A percentile compares a stretch with the other conserved stretches of the same genome.
These are phyloP conservation scores for Ophonus ardosiacus DNA, from an alignment of 2,888 invertebrate species.

Conservation along the genomic window DNA sequence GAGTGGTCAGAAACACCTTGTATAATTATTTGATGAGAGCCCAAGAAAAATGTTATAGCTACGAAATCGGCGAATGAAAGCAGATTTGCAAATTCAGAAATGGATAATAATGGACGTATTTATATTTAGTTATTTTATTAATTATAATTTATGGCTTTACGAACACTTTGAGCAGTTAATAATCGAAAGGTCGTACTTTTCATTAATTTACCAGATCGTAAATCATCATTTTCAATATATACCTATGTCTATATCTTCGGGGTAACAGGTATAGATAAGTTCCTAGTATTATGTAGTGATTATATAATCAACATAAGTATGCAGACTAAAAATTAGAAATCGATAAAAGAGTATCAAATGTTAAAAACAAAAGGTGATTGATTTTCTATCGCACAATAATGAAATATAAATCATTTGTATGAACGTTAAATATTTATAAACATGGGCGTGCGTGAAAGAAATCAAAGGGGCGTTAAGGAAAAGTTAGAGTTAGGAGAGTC, in stretches of 20 bases:
- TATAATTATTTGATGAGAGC: no score
- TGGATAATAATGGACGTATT: no score
- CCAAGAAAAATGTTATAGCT: no score
- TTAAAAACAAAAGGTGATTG: constrained; percentile 51
- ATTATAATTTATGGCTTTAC: no score
- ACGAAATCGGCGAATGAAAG: no score
- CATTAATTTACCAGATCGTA: neutral
- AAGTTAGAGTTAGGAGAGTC: constrained; percentile 42
- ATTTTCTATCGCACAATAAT: constrained; percentile 51
- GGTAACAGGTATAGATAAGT: neutral
- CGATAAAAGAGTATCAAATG: constrained; percentile 24
- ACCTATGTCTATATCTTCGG: neutral
- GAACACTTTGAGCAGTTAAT: no score
- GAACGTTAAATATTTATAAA: constrained; percentile 56
- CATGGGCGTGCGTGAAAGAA: constrained; percentile 45
- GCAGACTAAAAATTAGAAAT: constrained; percentile 17
- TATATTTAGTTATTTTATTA: no score
- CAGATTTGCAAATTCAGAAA: no score
- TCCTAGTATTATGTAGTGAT: constrained; percentile 10
- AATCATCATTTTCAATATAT: neutral
- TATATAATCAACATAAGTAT: constrained; percentile 11
- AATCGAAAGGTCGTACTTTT: neutral
- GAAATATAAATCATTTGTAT: constrained; percentile 54
- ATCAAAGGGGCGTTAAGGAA: constrained; percentile 48
- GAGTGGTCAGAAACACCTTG: no score